Conservation (phyloP, 2,797 vertebrate species). For the Hirundo rustica region DNA sequence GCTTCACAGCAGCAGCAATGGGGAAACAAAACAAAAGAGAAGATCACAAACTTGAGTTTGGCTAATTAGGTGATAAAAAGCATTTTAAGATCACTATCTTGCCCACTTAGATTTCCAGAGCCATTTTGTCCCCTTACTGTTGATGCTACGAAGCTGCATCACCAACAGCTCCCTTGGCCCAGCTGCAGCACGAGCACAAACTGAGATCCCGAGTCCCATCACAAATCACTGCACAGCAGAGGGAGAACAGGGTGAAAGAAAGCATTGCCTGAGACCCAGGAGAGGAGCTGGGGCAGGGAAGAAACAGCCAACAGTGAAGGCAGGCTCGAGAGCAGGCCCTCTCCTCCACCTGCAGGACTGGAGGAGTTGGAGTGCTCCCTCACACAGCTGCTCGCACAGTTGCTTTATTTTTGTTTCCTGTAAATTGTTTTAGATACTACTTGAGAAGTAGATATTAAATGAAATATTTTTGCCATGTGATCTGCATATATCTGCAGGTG, state of each 20-base stretch:
- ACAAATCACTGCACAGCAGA: not conserved
- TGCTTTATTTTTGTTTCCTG: not conserved
- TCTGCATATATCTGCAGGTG: not conserved
- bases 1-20: constrained; percentile 50
- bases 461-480: not conserved
- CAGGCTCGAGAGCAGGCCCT: not conserved
- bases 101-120: not conserved
- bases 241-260: not conserved
- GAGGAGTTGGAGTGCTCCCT: not conserved
- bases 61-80: not conserved
- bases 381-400: not conserved
- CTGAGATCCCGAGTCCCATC: not conserved
- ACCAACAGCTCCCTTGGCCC: not conserved
- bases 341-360: not conserved
- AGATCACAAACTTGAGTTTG: not conserved
- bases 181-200: not conserved
- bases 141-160: constrained; percentile 32
- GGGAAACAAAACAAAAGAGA: constrained; percentile 29
- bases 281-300: not conserved
- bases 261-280: not conserved
- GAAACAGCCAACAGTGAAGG: not conserved
- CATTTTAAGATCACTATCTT: not conserved
- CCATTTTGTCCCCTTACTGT: not conserved
- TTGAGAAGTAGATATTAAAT: not conserved
- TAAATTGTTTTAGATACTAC: not conserved